Base-by-base conservation (phyloP, 2,888 invertebrate species). In the Megastigmus dorsalis region DNA sequence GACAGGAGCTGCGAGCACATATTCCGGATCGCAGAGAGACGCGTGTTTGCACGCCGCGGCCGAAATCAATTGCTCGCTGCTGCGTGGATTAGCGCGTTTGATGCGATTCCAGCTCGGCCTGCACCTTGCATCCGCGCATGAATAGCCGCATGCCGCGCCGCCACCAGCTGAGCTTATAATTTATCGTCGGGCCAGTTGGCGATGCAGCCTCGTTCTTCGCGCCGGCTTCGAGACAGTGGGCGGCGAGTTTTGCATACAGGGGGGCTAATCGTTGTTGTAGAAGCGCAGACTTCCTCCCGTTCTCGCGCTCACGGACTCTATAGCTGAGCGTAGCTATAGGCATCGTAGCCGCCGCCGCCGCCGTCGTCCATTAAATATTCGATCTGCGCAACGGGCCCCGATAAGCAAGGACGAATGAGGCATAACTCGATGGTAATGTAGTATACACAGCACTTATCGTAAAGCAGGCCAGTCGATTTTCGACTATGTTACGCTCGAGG, bases 381-480 rank as follows among this genome's bases (percentile, higher is more conserved):
- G 59, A 33, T 45, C 41, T n/a, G 15, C 48, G 36, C 10, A 15
- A 30, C 43, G n/a, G 7, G 1, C 55, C n/a, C n/a, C 55, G 62
- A 62, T 67, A 60, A 74, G 62, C 67, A 55, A 55, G 26, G 71
- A 74, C 50, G 63, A 62, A 68, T 62, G 63, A 63, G 63, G 43
- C 63, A 52, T 57, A 59, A 65, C 68, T 68, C 68, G 48, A 69
- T 36, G 41, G n/a, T 63, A 63, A 63, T 69, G 63, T 62, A 45
- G 60, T 62, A 62, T 66, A 60, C 33, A 59, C 36, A 23, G 65
- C 65, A 72, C 72, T 72, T 73, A 67, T 54, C 60, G 67, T 52
- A 67, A 66, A 73, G 60, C 60, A 66, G 60, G 26, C 54, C 50
- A 67, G 60, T 67, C 60, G 67, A 62, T 72, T 72, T 65, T 72